A percentile compares a stretch with the other conserved stretches of the same genome.
Conservation (phyloP, 2,888 invertebrate genomes). For the Lasioglossum zephyrum region DNA sequence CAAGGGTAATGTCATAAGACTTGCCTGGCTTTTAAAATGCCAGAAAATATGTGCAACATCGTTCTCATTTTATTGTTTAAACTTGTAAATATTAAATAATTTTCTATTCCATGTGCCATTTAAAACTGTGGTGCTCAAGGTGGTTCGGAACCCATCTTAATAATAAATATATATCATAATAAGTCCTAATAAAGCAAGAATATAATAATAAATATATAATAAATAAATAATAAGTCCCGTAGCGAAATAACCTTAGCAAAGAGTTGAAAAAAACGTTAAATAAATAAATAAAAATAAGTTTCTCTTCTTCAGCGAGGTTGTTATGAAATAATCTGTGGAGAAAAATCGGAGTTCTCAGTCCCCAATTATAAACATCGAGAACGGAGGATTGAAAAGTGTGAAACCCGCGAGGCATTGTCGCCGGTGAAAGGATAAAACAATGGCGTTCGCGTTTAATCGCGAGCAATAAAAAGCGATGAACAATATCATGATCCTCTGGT, state of each 20-base stretch:
- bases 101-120: background rate
- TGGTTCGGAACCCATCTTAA: too few relatives aligned
- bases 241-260: too few relatives aligned
- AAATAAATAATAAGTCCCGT: too few relatives aligned
- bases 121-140: too few relatives aligned
- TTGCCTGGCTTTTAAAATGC: too few relatives aligned
- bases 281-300: too few relatives aligned
- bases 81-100: too few relatives aligned
- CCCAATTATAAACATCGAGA: background rate
- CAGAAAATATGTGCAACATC: background rate
- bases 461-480: constrained; percentile 32
- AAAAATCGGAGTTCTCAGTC: background rate
- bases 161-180: too few relatives aligned
- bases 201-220: too few relatives aligned
- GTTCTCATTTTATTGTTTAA: background rate
- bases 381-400: background rate
- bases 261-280: too few relatives aligned
- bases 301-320: background rate
- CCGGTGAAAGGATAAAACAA: background rate
- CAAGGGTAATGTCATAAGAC: too few relatives aligned
- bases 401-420: background rate
- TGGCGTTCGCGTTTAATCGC: constrained; percentile 6
- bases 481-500: constrained; percentile 38
- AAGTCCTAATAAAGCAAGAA: too few relatives aligned
- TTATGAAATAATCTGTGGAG: background rate